These are phyloP conservation scores for Toxotes chatareus DNA, from an alignment of 2,113 vertebrate genomes.

Conservation along the genomic window DNA sequence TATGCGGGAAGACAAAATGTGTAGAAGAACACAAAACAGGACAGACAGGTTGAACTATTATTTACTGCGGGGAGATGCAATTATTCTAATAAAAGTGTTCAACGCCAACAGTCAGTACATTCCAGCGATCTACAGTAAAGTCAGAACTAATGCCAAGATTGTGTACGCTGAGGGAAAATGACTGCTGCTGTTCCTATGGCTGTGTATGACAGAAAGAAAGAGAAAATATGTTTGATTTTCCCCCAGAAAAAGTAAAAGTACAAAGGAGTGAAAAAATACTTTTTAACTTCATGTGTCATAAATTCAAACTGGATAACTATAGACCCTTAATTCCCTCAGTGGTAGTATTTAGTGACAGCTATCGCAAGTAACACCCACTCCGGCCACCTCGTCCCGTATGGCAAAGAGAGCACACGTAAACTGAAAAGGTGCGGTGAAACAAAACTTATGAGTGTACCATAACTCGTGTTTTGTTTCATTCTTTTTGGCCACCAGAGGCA, in stretches of 20 bases:
- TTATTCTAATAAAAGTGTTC: constrained; percentile 77
- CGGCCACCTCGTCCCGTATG: not conserved
- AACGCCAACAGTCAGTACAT: constrained; percentile 68
- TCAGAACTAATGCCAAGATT: constrained; percentile 50
- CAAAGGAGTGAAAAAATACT: not conserved
- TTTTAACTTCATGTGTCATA: not conserved
- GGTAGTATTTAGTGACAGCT: not conserved
- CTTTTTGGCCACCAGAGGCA: not conserved
- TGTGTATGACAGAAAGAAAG: not conserved
- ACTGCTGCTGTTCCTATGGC: not conserved
- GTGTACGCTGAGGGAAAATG: constrained; percentile 2
- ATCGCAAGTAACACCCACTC: too few species aligned
- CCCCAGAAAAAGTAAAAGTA: not conserved
- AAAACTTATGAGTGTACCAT: not conserved
- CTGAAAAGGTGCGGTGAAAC: not conserved
- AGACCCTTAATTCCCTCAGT: not conserved
- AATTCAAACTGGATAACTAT: not conserved
- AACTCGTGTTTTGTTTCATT: not conserved
- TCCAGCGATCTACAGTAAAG: constrained; percentile 54
- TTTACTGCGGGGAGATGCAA: constrained; percentile 66
- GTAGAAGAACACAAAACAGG: constrained; percentile 67
- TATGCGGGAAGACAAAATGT: constrained; percentile 51
- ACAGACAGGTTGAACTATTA: constrained; percentile 63
- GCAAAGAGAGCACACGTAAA: not conserved
- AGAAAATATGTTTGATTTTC: not conserved